Percentiles rank a stretch among this genome's conserved stretches.
phyloP scores from a whole-genome alignment of 1,140 invertebrate genomes.

The Theocolax elegans region DNA sequence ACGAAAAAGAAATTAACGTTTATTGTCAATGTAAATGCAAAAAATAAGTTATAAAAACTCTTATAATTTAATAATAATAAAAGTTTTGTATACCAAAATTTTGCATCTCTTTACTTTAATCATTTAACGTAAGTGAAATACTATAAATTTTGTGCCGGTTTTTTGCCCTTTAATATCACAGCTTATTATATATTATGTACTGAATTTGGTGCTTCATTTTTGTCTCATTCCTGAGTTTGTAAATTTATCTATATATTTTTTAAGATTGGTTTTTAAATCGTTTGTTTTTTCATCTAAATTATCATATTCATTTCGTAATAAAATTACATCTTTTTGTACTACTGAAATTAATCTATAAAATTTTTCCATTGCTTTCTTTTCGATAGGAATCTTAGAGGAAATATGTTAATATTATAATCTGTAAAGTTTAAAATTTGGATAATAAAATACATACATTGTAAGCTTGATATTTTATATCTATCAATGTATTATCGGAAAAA shows the following conservation, averaged over 20 bases:
- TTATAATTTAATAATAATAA: slow-evolving; percentile 1
- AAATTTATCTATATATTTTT: background rate
- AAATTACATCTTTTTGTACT: background rate
- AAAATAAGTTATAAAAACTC: background rate
- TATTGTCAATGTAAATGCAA: background rate
- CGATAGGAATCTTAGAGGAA: background rate
- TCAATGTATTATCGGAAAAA: slow-evolving; percentile 7
- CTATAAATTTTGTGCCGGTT: no score
- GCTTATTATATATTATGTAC: background rate
- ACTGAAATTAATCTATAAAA: background rate
- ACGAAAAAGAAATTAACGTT: background rate
- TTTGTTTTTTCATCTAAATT: slow-evolving; percentile 34
- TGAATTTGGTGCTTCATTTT: background rate
- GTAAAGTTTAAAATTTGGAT: no score
- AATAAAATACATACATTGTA: slow-evolving; percentile 25
- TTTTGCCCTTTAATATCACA: background rate
- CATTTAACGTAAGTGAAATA: no score
- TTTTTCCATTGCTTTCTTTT: slow-evolving; percentile 4
- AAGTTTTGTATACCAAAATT: background rate
- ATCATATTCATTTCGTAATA: slow-evolving; percentile 40
- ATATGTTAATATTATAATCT: no score
- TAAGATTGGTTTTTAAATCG: slow-evolving; percentile 39
- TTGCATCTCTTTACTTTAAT: background rate
- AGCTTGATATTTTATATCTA: slow-evolving; percentile 23
- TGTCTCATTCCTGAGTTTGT: background rate